Base-by-base conservation (phyloP, 2,888 invertebrate genomes). In the Ptychoptera contaminata region DNA sequence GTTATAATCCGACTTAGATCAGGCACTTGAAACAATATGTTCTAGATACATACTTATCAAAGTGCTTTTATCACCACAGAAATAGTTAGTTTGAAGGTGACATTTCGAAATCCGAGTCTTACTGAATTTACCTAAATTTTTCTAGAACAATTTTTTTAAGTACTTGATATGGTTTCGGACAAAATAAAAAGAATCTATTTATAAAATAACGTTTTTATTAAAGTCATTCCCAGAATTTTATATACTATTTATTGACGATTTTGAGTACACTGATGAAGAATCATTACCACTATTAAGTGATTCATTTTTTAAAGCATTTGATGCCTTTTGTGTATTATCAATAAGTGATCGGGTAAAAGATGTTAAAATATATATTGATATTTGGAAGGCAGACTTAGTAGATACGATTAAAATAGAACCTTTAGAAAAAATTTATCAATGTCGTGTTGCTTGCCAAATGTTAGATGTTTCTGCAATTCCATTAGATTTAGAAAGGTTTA, bases 401-500 rank as follows among this genome's bases (percentile, higher is more conserved):
- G 61, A 62, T 36, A 59, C 60, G 11, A 52, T 70, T 4, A 57
- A 62, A n/a, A 53, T 79, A 14, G 34, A 50, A 7, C 70, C 72
- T 1, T 65, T 79, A 14, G 71, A 74, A 47, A 70, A 71, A 45
- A 71, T 71, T 68, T 77, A 67, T 53, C 75, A 75, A 47, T 71
- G 71, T 2, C 74, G 72, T 1, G 57, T 79, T 2, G 74, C 73
- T 0, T 79, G 79, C 54, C 79, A 79, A 54, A 61, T 77, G 41
- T 60, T 79, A 23, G 69, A 75, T 40, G 76, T 77, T 1, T 63
- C 68, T 46, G 79, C 73, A 1, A 72, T 79, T 48, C 74, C 78
- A 1, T 62, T 73, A 0, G 77, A 79, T 55, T 61, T 79, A 16
- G 77, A 77, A 58, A 77, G 73, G 77, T 76, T 16, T n/a, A 14